phyloP scores from a whole-genome alignment of 2,797 vertebrate genomes.

The Buphagus erythrorhynchus region DNA sequence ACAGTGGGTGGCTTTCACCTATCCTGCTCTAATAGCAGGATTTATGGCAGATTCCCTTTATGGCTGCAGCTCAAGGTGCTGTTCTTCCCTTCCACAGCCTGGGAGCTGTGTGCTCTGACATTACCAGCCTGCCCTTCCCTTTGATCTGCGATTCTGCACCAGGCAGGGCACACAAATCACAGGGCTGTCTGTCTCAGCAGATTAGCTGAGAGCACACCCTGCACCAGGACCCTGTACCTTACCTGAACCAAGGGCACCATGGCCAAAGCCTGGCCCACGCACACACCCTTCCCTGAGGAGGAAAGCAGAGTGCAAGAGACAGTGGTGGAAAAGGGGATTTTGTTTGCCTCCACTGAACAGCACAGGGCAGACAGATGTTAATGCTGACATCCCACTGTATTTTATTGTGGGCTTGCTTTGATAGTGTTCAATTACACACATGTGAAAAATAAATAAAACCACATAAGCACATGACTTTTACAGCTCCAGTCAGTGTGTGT shows the following conservation, averaged over 20 bases:
- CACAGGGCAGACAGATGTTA: conserved; percentile 30
- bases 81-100: not conserved
- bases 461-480: not conserved
- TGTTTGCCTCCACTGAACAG: not conserved
- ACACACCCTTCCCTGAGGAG: not conserved
- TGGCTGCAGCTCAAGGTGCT: not conserved
- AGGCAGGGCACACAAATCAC: not conserved
- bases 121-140: not conserved
- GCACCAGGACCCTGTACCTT: not conserved
- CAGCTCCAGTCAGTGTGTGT: not conserved
- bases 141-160: not conserved
- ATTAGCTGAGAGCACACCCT: not conserved
- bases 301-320: not conserved
- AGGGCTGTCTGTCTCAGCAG: not conserved
- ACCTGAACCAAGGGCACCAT: not conserved
- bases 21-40: not conserved
- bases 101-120: not conserved
- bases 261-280: not conserved
- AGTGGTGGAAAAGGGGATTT: not conserved
- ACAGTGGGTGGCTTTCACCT: conserved; percentile 6
- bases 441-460: conserved; percentile 40
- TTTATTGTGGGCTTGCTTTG: conserved; percentile 1
- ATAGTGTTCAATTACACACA: not conserved
- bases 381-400: not conserved
- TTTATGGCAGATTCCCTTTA: conserved; percentile 1